Conservation (phyloP, 2,888 invertebrate species). For the Hymenopus coronatus region DNA sequence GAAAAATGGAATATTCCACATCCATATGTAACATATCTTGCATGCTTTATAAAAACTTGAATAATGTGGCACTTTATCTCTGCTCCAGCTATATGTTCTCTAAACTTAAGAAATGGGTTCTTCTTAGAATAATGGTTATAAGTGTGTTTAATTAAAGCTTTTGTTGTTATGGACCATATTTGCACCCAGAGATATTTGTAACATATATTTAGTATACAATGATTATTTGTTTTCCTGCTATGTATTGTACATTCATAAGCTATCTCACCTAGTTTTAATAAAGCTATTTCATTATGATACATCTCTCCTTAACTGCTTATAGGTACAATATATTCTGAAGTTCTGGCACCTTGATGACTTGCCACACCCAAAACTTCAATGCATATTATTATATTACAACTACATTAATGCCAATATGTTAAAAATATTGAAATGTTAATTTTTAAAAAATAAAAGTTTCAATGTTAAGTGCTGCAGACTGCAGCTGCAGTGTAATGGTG, state of each 20-base stretch:
- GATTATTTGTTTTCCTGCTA: background rate
- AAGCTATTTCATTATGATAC: background rate
- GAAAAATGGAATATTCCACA: background rate
- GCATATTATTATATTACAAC: background rate
- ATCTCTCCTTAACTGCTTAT: background rate
- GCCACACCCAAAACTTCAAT: background rate
- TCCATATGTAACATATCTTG: background rate
- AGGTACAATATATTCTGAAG: background rate
- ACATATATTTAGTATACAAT: constrained; percentile 16
- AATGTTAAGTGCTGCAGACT: background rate
- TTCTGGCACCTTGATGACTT: background rate
- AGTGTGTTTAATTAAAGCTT: constrained; percentile 18
- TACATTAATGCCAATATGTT: background rate
- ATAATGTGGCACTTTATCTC: background rate
- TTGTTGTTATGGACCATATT: constrained; percentile 12
- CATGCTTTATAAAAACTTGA: background rate
- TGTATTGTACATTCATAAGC: constrained; percentile 14
- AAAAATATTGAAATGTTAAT: background rate
- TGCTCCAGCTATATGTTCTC: background rate
- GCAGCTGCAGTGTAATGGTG: background rate
- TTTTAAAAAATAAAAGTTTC: background rate
- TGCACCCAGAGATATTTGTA: constrained; percentile 19
- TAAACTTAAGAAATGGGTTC: background rate
- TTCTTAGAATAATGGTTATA: constrained; percentile 7
- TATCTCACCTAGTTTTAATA: constrained; percentile 10